Percentiles rank a stretch among this genome's conserved stretches.
Evolutionary conservation across 2,888 invertebrate species (phyloP).

Genomic region (Dichetophora obliterata): DNA sequence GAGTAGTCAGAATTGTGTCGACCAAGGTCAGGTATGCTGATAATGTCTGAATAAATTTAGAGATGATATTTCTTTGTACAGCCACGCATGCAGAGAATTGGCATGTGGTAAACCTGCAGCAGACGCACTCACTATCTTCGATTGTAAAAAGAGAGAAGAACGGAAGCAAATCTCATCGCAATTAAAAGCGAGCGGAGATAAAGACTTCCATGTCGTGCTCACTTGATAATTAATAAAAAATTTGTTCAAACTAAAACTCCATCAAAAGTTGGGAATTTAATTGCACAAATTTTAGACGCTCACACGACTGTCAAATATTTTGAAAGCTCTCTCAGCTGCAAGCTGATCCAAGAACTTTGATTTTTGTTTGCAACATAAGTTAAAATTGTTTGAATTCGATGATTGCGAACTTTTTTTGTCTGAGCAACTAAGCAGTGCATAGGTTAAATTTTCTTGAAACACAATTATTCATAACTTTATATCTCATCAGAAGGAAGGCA

Average conservation of each 20-base stretch:
- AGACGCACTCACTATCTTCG: slow-evolving; percentile 53
- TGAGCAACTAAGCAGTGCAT: not conserved
- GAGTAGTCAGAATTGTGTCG: slow-evolving; percentile 26
- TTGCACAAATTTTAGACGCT: slow-evolving; percentile 56
- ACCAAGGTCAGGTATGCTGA: not conserved
- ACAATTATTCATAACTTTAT: not conserved
- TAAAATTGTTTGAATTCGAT: slow-evolving; percentile 27
- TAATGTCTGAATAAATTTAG: not conserved
- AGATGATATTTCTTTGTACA: slow-evolving; percentile 6
- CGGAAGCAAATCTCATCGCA: slow-evolving; percentile 76
- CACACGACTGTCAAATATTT: slow-evolving; percentile 66
- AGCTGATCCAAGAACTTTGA: slow-evolving; percentile 76
- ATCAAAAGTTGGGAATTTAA: slow-evolving; percentile 11
- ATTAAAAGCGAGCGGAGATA: slow-evolving; percentile 77
- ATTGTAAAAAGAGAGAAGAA: slow-evolving; percentile 52
- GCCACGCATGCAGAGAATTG: slow-evolving; percentile 46
- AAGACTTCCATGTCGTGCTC: slow-evolving; percentile 66
- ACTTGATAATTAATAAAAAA: slow-evolving; percentile 47
- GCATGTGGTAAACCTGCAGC: slow-evolving; percentile 35
- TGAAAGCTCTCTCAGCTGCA: slow-evolving; percentile 77
- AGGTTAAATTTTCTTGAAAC: not conserved
- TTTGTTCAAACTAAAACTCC: slow-evolving; percentile 19
- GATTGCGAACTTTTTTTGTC: not conserved
- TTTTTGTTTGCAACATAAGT: slow-evolving; percentile 52
- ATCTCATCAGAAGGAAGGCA: slow-evolving; percentile 70